Evolutionary conservation across 35 echinoderm and acorn worm species (phyloP), one percentile per base, ranked within the genome.

Genomic region (Eucidaris tribuloides): DNA sequence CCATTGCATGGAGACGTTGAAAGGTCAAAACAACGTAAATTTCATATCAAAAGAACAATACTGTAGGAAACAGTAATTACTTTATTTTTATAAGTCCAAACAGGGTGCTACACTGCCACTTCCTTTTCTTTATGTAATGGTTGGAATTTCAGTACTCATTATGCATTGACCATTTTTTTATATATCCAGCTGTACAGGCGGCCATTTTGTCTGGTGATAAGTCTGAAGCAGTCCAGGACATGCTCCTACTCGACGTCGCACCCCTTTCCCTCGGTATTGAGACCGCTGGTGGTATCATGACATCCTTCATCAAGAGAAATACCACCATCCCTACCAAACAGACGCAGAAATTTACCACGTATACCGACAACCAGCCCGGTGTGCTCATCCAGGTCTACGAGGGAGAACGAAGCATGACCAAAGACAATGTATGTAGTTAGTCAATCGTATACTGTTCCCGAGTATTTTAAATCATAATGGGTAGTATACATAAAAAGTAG

Each of bases 181-280:
- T 54, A 29, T 77, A 14, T 49, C 43, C 62, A 96, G 93, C 93
- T 88, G 89, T 96, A 0, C 93, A 92, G 66, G 90, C 90, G 42
- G 94, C 94, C 62, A 97, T 97, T 40, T 61, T 97, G 18, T 88
- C 81, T 64, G 94, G 94, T 30, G 94, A 97, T 48, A 92, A 97
- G 76, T 97, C 94, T 45, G 82, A 92, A 15, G 94, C 89, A 38
- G 89, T 97, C 5, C 86, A 88, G 23, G 94, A 92, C 33, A 58
- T 97, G 24, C 56, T 97, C 7, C 82, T 97, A 1, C 46, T 97
- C 0, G 94, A 97, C 63, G 94, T 97, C 18, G 86, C 85, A n/a
- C 94, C 94, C n/a, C 89, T 97, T 0, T 97, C 94, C 18, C 79
- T 97, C 2, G 94, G 94, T 85, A 89, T 97, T 15, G 94, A 97